Evolutionary conservation across 1,140 invertebrate genomes (phyloP).

Genomic region (Capitella teleta): DNA sequence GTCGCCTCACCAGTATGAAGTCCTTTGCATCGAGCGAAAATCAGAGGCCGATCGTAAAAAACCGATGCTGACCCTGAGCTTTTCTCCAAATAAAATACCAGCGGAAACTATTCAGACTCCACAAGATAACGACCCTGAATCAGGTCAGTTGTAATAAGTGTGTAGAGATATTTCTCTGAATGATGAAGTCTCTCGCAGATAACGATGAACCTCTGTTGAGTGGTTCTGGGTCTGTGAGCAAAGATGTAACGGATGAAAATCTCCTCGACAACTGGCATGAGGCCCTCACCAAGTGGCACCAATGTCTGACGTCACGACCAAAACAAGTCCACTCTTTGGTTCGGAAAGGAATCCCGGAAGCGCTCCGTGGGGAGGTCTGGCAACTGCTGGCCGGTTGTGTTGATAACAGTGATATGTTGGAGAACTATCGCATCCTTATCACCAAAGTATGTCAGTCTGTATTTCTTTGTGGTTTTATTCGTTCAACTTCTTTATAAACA

Average conservation of each 20-base stretch:
- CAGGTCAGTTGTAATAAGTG: too few relatives aligned
- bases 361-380: constrained; percentile 93
- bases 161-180: too few relatives aligned
- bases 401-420: constrained; percentile 74
- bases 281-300: constrained; percentile 65
- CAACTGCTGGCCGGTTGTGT: constrained; percentile 80
- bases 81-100: constrained; percentile 46
- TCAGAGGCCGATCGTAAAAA: constrained; percentile 71
- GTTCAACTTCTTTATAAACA: too few relatives aligned
- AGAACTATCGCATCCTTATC: constrained; percentile 80
- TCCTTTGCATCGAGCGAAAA: constrained; percentile 67
- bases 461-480: too few relatives aligned
- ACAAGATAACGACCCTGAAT: constrained; percentile 56
- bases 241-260: constrained; percentile 86
- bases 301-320: constrained; percentile 30
- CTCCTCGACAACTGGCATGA: constrained; percentile 88
- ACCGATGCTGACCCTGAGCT: constrained; percentile 52
- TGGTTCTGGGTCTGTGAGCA: constrained; percentile 90
- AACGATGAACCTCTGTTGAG: constrained; percentile 91
- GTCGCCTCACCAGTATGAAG: constrained; percentile 50
- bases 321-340: constrained; percentile 41
- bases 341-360: constrained; percentile 83
- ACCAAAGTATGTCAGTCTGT: constrained; percentile 56
- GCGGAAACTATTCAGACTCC: constrained; percentile 37
- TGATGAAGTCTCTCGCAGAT: constrained; percentile 44